Conservation (phyloP, 1,140 invertebrate species). For the Yoshiicerus persimilis region DNA sequence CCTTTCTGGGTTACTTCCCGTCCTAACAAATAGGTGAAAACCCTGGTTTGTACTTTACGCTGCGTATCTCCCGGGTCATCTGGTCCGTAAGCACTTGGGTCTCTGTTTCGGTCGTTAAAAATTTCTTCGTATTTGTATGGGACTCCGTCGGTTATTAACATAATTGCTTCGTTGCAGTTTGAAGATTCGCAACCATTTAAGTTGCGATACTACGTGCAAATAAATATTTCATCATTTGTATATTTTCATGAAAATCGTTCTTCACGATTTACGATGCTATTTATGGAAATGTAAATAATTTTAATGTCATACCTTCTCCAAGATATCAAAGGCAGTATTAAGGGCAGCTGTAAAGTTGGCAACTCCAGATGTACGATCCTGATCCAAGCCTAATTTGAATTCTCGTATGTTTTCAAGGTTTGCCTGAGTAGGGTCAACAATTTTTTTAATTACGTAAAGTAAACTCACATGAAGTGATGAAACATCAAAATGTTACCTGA, state of each 20-base stretch:
- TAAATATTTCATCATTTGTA: no score
- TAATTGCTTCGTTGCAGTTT: slow-evolving; percentile 96
- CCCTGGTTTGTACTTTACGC: slow-evolving; percentile 61
- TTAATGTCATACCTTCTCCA: slow-evolving; percentile 64
- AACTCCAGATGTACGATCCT: slow-evolving; percentile 79
- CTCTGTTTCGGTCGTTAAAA: slow-evolving; percentile 66
- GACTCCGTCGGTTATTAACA: slow-evolving; percentile 97
- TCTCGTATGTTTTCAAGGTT: slow-evolving; percentile 85
- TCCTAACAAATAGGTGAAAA: slow-evolving; percentile 97
- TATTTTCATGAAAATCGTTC: no score
- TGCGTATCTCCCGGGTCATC: background rate
- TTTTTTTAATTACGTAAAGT: background rate
- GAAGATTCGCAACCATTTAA: slow-evolving; percentile 58
- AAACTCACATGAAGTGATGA: background rate
- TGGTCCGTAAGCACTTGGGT: slow-evolving; percentile 51
- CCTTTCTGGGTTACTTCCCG: slow-evolving; percentile 87
- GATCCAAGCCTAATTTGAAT: slow-evolving; percentile 60
- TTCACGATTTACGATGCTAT: no score
- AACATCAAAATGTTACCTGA: slow-evolving; percentile 53
- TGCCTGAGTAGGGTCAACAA: slow-evolving; percentile 59
- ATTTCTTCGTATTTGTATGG: slow-evolving; percentile 92
- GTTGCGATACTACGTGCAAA: background rate
- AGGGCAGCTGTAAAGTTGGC: slow-evolving; percentile 93
- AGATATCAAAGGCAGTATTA: slow-evolving; percentile 82
- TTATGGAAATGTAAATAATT: no score